Evolutionary conservation across 2,797 vertebrate species (phyloP).

Genomic region (Dermochelys coriacea): DNA sequence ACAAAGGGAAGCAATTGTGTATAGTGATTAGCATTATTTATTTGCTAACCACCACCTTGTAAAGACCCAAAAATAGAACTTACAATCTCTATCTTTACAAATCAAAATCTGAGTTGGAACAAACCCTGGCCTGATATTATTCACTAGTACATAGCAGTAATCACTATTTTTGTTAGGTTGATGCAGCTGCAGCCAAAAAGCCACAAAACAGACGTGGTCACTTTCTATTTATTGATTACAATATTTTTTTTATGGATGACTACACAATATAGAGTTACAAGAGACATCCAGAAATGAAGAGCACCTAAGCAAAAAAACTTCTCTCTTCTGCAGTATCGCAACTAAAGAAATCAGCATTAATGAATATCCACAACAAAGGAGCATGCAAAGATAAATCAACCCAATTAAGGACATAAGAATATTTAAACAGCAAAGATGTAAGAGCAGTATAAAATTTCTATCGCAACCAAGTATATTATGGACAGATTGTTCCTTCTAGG

Average conservation of each 20-base stretch:
- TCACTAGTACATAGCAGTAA: neutral
- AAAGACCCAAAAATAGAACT: neutral
- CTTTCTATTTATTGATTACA: neutral
- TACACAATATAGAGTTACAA: neutral
- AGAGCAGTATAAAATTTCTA: neutral
- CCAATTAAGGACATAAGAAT: neutral
- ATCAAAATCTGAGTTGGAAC: neutral
- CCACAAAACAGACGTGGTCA: neutral
- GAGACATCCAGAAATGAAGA: neutral
- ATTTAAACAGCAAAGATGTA: neutral
- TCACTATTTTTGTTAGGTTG: neutral
- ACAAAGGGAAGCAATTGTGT: neutral
- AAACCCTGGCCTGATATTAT: neutral
- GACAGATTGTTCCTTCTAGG: neutral
- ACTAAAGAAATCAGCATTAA: neutral
- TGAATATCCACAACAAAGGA: neutral
- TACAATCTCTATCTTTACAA: neutral
- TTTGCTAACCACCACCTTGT: neutral
- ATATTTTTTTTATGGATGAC: neutral
- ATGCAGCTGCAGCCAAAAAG: neutral
- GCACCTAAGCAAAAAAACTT: neutral
- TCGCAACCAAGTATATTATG: neutral
- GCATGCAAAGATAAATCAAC: neutral
- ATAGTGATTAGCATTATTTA: neutral
- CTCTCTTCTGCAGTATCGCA: neutral